Evolutionary conservation across 2,113 vertebrate genomes (phyloP).

Genomic region (Agelaius phoeniceus): DNA sequence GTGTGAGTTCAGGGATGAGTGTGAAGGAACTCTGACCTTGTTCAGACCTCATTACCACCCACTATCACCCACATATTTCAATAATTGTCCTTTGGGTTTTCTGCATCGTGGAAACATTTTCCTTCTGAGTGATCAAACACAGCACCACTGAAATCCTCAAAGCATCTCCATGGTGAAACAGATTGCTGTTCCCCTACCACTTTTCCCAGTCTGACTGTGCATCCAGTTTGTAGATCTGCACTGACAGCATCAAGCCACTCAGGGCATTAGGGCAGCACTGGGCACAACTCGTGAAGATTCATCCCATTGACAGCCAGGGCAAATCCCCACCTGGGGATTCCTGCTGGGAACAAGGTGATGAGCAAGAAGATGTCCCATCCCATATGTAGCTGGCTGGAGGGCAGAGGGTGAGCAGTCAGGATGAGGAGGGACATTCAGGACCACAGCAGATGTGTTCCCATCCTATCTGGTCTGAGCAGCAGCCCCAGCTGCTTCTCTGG

Average conservation of each 20-base stretch:
- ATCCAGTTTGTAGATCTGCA: neutral
- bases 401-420: neutral
- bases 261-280: neutral
- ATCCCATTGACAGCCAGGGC: neutral
- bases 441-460: neutral
- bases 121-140: neutral
- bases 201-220: neutral
- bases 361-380: neutral
- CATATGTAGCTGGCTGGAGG: neutral
- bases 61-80: neutral
- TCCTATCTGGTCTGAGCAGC: neutral
- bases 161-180: neutral
- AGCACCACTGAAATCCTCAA: neutral
- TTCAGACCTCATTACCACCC: neutral
- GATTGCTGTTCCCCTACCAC: neutral
- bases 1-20: neutral
- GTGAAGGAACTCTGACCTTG: neutral
- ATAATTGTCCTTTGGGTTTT: neutral
- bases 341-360: neutral
- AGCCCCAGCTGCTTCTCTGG: neutral
- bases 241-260: neutral
- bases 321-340: neutral
- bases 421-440: neutral
- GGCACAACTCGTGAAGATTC: neutral
- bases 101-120: neutral